Conservation (phyloP, 2,797 vertebrate species). For the Remorina albescens region DNA sequence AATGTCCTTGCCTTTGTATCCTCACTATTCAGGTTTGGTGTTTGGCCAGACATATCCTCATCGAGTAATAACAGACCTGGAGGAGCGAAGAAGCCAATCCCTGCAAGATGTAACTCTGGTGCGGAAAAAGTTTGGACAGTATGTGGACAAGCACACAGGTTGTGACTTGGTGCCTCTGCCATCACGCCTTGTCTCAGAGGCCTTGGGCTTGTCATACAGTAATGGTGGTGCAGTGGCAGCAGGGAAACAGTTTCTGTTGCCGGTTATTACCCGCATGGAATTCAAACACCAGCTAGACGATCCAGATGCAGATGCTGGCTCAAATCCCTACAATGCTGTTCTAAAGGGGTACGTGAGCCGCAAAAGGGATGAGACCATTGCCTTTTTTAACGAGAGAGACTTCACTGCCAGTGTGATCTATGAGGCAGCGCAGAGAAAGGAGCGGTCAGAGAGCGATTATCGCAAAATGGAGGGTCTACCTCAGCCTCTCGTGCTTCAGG, state of each 20-base stretch:
- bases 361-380: slow-evolving; percentile 81
- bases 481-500: slow-evolving; percentile 21
- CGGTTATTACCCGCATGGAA: slow-evolving; percentile 83
- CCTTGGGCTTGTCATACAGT: slow-evolving; percentile 56
- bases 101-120: slow-evolving; percentile 78
- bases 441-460: slow-evolving; percentile 74
- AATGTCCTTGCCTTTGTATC: slow-evolving; percentile 6
- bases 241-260: slow-evolving; percentile 76
- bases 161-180: slow-evolving; percentile 82
- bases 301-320: slow-evolving; percentile 66
- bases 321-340: slow-evolving; percentile 81
- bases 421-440: slow-evolving; percentile 73
- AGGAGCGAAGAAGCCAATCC: slow-evolving; percentile 76
- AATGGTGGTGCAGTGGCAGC: slow-evolving; percentile 32
- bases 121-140: slow-evolving; percentile 70
- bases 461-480: slow-evolving; percentile 79
- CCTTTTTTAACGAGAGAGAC: slow-evolving; percentile 83
- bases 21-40: slow-evolving; percentile 65
- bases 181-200: slow-evolving; percentile 71
- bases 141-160: slow-evolving; percentile 78
- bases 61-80: slow-evolving; percentile 75
- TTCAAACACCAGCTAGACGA: slow-evolving; percentile 80
- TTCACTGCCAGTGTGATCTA: slow-evolving; percentile 82
- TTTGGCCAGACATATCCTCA: slow-evolving; percentile 78
- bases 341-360: slow-evolving; percentile 83